phyloP scores from a whole-genome alignment of 1,140 invertebrate genomes.

The Vanessa atalanta region DNA sequence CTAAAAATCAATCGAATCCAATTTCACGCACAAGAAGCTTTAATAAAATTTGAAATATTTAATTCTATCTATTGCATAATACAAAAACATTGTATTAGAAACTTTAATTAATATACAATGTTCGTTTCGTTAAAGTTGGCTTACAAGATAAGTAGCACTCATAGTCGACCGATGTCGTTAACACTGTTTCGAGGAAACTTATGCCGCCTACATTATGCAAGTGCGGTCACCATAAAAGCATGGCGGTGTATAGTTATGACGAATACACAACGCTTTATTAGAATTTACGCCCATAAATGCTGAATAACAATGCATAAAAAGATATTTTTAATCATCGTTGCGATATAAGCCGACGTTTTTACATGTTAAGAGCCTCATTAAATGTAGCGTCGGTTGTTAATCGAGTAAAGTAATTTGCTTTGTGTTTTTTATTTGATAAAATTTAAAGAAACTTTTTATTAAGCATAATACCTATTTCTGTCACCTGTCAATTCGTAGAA shows the following conservation, averaged over 20 bases:
- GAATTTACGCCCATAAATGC: constrained; percentile 22
- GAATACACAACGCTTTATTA: constrained; percentile 30
- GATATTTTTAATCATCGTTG: constrained; percentile 19
- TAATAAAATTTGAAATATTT: too few species aligned
- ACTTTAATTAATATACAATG: background rate
- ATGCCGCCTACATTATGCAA: constrained; percentile 42
- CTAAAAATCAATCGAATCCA: too few species aligned
- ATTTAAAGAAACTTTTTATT: background rate
- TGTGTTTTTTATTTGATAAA: background rate
- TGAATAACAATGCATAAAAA: constrained; percentile 15
- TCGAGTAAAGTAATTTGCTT: background rate
- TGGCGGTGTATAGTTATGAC: constrained; percentile 32
- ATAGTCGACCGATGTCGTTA: constrained; percentile 43
- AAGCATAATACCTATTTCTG: background rate
- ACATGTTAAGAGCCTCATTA: background rate
- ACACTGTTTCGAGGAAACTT: constrained; percentile 45
- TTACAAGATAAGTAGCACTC: constrained; percentile 45
- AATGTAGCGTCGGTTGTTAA: background rate
- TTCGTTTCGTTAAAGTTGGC: constrained; percentile 15
- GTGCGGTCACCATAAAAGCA: constrained; percentile 35
- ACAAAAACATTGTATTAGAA: background rate
- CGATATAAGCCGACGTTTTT: constrained; percentile 8
- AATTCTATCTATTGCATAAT: background rate
- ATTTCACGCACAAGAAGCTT: too few species aligned
- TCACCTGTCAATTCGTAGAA: background rate